phyloP scores from a whole-genome alignment of 2,888 invertebrate species.

The Torymus aiolomorphi region DNA sequence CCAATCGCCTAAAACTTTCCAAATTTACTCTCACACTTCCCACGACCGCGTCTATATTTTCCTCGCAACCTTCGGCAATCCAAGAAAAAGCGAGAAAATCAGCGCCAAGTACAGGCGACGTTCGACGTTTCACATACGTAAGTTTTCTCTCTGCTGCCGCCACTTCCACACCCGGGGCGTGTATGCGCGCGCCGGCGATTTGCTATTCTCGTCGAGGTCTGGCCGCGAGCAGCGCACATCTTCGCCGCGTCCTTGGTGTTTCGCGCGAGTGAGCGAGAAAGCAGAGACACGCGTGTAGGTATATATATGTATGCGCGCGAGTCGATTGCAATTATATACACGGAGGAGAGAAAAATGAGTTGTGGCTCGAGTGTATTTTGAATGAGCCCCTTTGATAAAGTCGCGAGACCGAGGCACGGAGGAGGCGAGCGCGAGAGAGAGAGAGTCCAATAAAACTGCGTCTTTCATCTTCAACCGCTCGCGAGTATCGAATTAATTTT shows the following conservation, averaged over 20 bases:
- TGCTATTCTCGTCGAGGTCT: slow-evolving; percentile 49
- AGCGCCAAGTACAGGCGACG: too few relatives aligned
- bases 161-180: not conserved
- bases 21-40: too few relatives aligned
- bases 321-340: slow-evolving; percentile 41
- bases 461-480: slow-evolving; percentile 8
- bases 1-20: too few relatives aligned
- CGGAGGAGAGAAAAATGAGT: slow-evolving; percentile 4
- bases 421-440: too few relatives aligned
- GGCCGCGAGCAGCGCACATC: slow-evolving; percentile 7
- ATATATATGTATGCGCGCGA: too few relatives aligned
- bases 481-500: slow-evolving; percentile 27
- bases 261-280: not conserved
- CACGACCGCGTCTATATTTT: too few relatives aligned
- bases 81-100: too few relatives aligned
- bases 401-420: too few relatives aligned
- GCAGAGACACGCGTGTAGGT: not conserved
- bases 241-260: slow-evolving; percentile 32
- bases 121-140: too few relatives aligned
- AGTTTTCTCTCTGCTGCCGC: not conserved
- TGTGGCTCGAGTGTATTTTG: not conserved
- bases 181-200: not conserved
- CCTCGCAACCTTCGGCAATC: too few relatives aligned
- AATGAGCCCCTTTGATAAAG: not conserved
- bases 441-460: too few relatives aligned